Conservation (phyloP, 2,888 invertebrate species). For the Syritta pipiens region DNA sequence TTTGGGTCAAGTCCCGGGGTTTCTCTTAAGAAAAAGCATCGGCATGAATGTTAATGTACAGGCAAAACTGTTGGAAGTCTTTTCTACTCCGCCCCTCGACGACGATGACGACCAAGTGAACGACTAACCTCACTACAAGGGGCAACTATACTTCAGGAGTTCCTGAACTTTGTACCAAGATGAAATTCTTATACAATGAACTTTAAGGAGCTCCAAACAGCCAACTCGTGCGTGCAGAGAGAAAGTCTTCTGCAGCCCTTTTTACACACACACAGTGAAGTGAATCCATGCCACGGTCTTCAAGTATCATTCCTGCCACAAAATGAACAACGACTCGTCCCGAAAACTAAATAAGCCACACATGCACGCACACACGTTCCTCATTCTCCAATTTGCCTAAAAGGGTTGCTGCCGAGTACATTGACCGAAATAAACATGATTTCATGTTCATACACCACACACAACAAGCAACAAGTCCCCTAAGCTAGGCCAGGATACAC, state of each 20-base stretch:
- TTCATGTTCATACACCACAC: conserved; percentile 54
- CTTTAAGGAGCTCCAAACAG: conserved; percentile 1
- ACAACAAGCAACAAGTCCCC: conserved; percentile 57
- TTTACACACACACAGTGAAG: too few relatives aligned
- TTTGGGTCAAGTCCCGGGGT: conserved; percentile 61
- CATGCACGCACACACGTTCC: conserved; percentile 41
- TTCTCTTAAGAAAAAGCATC: conserved; percentile 54
- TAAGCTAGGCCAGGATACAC: conserved; percentile 9
- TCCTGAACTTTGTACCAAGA: conserved; percentile 56
- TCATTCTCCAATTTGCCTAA: conserved; percentile 60
- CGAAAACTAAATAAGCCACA: conserved; percentile 4
- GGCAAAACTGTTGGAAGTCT: conserved; percentile 17
- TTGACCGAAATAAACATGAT: conserved; percentile 67
- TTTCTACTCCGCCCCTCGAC: background rate
- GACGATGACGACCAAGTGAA: background rate
- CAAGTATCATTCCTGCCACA: too few relatives aligned
- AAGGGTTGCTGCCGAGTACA: conserved; percentile 56
- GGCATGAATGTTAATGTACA: conserved; percentile 52
- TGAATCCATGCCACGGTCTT: too few relatives aligned
- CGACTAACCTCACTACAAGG: conserved; percentile 6
- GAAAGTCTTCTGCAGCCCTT: too few relatives aligned
- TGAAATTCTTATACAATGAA: conserved; percentile 49
- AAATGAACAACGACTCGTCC: conserved; percentile 25
- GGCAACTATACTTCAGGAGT: conserved; percentile 43
- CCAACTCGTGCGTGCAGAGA: background rate